Percentiles rank a stretch among this genome's conserved stretches.
Evolutionary conservation across 2,113 vertebrate species (phyloP).

Genomic region (Odontophorus gujanensis): DNA sequence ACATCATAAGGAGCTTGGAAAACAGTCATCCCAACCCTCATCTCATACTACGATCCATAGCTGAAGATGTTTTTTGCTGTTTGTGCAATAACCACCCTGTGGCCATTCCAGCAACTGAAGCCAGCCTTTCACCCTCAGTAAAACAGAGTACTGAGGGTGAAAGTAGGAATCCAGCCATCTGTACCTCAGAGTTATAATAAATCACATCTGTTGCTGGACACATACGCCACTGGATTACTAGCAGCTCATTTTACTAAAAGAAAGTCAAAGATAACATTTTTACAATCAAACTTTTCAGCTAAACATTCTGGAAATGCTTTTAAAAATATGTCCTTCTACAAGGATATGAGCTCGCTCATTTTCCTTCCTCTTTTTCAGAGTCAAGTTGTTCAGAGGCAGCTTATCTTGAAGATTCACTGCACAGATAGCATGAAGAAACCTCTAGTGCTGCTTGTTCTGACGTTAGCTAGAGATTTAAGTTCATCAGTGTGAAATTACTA

Average conservation of each 20-base stretch:
- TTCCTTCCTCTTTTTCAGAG: not conserved
- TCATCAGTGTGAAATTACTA: not conserved
- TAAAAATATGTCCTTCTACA: not conserved
- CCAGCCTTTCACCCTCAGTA: not conserved
- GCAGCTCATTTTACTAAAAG: not conserved
- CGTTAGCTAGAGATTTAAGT: not conserved
- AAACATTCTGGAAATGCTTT: not conserved
- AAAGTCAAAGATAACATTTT: not conserved
- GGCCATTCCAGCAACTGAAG: not conserved
- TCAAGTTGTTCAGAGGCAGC: not conserved
- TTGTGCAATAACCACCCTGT: slow-evolving; percentile 13
- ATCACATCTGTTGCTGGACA: not conserved
- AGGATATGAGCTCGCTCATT: not conserved
- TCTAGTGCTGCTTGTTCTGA: not conserved
- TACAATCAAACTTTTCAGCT: not conserved
- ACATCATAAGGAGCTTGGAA: not conserved
- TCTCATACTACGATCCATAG: not conserved
- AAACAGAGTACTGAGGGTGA: not conserved
- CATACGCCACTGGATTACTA: not conserved
- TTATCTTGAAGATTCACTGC: not conserved
- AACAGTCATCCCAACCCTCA: not conserved
- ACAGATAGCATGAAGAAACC: not conserved
- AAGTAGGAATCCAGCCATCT: not conserved
- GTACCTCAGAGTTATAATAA: not conserved
- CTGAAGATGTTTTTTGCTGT: not conserved